These are phyloP conservation scores for Onthophagus sagittarius DNA, from an alignment of 2,888 invertebrate genomes.

Conservation along the genomic window DNA sequence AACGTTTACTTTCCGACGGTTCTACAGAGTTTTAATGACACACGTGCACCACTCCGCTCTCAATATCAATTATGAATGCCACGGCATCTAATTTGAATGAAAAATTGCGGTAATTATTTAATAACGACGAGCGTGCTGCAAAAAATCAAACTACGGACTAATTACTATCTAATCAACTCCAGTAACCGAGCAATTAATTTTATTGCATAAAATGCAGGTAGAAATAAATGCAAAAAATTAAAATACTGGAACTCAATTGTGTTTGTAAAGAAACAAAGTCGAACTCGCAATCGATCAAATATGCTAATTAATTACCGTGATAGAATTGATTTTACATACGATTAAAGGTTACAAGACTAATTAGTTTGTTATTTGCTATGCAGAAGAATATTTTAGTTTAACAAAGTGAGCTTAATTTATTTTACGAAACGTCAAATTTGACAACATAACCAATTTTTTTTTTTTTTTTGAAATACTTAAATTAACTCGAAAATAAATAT, in stretches of 20 bases:
- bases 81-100: neutral
- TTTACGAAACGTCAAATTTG: no score
- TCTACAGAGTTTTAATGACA: neutral
- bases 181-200: neutral
- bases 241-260: neutral
- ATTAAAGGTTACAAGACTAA: neutral
- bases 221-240: neutral
- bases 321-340: neutral
- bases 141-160: neutral
- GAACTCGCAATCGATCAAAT: neutral
- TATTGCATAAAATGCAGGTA: neutral
- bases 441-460: no score
- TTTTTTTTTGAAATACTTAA: no score
- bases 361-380: neutral
- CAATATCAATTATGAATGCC: neutral
- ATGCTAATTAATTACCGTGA: neutral
- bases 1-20: neutral
- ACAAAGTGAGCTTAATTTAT: no score
- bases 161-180: neutral
- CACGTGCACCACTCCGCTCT: neutral
- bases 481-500: no score
- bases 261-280: neutral
- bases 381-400: no score
- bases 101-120: neutral
- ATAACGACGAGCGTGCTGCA: neutral